Evolutionary conservation across 2,113 vertebrate species (phyloP).

Genomic region (Notiomystis cincta): DNA sequence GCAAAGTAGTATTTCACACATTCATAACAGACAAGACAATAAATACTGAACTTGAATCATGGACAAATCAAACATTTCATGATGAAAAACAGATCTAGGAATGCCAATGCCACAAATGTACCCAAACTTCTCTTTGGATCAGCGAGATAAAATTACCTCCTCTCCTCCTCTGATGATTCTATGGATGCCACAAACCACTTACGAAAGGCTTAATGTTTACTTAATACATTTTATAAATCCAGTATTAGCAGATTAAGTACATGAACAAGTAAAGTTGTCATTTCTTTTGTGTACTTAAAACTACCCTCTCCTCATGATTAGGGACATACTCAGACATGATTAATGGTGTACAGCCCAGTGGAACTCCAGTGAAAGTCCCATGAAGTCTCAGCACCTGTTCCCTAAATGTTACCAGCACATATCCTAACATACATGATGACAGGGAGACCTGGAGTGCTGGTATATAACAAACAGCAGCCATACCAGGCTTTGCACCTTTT

Average conservation of each 20-base stretch:
- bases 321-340: not conserved
- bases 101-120: not conserved
- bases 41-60: not conserved
- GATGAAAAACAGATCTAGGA: not conserved
- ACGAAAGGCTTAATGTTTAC: not conserved
- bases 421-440: not conserved
- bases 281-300: not conserved
- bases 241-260: not conserved
- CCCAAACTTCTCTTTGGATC: not conserved
- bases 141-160: not conserved
- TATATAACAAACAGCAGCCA: not conserved
- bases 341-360: not conserved
- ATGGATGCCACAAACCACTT: not conserved
- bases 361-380: not conserved
- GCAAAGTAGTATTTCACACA: not conserved
- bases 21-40: not conserved
- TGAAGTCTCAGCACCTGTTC: not conserved
- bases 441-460: rapidly evolving
- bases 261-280: not conserved
- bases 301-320: not conserved
- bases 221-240: not conserved
- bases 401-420: not conserved
- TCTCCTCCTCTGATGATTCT: not conserved
- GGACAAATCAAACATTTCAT: not conserved
- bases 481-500: not conserved